Percentiles rank a stretch among this genome's conserved stretches.
Conservation (phyloP, 2,888 invertebrate species). For the Graphium colonna region DNA sequence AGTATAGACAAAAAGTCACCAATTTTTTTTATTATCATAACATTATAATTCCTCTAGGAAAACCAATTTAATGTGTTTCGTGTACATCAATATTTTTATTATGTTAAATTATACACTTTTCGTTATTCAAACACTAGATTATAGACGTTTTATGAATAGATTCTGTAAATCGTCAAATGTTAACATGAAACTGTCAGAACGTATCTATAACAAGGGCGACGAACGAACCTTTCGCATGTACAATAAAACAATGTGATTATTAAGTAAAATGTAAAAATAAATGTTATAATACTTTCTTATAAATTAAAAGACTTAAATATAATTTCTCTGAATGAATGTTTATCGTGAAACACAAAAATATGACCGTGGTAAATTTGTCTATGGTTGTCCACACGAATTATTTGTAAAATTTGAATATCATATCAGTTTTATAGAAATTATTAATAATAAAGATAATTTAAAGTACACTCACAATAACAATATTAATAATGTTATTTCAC, state of each 20-base stretch:
- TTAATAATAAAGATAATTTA: too few species aligned
- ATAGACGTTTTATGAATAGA: background rate
- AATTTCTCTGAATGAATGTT: constrained; percentile 2
- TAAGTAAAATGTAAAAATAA: background rate
- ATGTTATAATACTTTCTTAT: background rate
- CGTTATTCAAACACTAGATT: background rate
- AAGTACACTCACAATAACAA: too few species aligned
- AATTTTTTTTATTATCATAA: constrained; percentile 7
- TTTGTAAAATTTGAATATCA: too few species aligned
- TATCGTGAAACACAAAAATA: background rate
- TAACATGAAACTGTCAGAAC: constrained; percentile 14
- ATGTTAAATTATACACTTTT: constrained; percentile 7
- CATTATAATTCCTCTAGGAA: too few species aligned
- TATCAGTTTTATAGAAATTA: too few species aligned
- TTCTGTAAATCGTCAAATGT: constrained; percentile 11
- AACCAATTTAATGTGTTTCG: too few species aligned
- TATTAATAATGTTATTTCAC: too few species aligned
- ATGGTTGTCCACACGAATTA: constrained; percentile 4
- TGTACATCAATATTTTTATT: too few species aligned
- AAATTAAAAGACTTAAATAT: background rate
- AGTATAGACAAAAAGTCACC: constrained; percentile 12
- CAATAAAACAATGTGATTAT: background rate
- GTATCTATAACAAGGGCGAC: background rate
- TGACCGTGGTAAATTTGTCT: constrained; percentile 13
- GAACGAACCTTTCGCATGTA: background rate